A percentile compares a stretch with the other conserved stretches of the same genome.
Conservation (phyloP, 2,888 invertebrate genomes). For the Dryobotodes eremita region DNA sequence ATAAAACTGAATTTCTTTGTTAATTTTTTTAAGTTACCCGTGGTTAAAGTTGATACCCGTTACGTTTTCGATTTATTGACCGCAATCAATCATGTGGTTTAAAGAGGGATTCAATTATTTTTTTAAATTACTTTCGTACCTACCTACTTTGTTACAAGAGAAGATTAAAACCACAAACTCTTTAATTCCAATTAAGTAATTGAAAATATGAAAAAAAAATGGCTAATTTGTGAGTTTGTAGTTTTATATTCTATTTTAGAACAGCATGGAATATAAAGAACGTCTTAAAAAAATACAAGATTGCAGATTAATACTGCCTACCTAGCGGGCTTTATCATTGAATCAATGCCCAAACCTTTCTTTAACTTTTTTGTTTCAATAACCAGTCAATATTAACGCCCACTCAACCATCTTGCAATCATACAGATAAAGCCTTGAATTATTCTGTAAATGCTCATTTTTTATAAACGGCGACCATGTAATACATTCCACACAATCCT, state of each 20-base stretch:
- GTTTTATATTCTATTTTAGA: slow-evolving; percentile 12
- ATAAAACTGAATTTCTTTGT: slow-evolving; percentile 24
- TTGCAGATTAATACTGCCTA: no score
- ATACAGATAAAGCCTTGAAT: slow-evolving; percentile 44
- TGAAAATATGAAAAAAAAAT: not conserved
- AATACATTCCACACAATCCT: slow-evolving; percentile 71
- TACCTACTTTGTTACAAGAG: not conserved
- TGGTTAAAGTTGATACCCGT: slow-evolving; percentile 4
- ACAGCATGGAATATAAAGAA: not conserved
- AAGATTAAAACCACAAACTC: slow-evolving; percentile 17
- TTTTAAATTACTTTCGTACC: no score
- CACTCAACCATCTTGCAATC: slow-evolving; percentile 40
- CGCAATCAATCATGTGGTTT: not conserved
- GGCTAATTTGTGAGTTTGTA: not conserved
- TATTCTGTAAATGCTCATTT: slow-evolving; percentile 54
- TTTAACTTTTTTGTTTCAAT: slow-evolving; percentile 30
- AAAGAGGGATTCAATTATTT: not conserved
- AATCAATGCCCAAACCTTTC: not conserved
- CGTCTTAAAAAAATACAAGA: no score
- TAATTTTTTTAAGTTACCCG: slow-evolving; percentile 4
- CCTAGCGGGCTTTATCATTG: not conserved
- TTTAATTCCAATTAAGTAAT: slow-evolving; percentile 3
- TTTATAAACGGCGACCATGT: slow-evolving; percentile 70
- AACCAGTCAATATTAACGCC: slow-evolving; percentile 25
- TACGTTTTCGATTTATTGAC: slow-evolving; percentile 25